Percentiles rank a stretch among this genome's conserved stretches.
phyloP scores from a whole-genome alignment of 2,113 vertebrate species.

The Pithys albifrons region DNA sequence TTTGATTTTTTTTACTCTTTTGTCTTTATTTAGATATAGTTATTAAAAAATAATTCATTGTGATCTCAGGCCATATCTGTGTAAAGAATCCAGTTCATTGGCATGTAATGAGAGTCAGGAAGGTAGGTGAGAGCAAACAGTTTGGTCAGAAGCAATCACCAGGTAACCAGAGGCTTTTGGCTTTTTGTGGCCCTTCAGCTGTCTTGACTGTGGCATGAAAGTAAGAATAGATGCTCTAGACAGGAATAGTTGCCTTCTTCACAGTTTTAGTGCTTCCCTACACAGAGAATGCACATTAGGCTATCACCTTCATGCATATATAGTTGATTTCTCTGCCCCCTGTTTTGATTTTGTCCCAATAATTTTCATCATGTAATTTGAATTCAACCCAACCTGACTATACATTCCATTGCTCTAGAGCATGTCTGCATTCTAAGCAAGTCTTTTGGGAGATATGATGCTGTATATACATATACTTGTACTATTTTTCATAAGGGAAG shows the following conservation, averaged over 20 bases:
- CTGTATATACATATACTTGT: neutral
- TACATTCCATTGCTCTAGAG: neutral
- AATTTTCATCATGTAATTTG: neutral
- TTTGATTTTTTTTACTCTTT: slow-evolving; percentile 17
- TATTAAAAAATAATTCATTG: neutral
- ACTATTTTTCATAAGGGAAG: neutral
- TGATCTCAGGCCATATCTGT: neutral
- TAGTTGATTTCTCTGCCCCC: neutral
- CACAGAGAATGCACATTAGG: neutral
- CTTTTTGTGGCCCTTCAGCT: neutral
- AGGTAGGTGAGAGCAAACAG: neutral
- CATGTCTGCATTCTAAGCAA: neutral
- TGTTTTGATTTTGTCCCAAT: neutral
- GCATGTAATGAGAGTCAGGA: neutral
- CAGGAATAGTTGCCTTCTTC: neutral
- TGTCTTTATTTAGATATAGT: neutral
- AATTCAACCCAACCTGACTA: neutral
- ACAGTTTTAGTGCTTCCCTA: neutral
- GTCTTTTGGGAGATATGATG: neutral
- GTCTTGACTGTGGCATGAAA: neutral
- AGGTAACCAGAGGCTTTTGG: neutral
- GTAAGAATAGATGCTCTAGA: neutral
- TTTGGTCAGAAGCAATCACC: neutral
- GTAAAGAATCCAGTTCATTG: neutral
- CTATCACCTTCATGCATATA: neutral